Percentiles rank a stretch among this genome's conserved stretches.
Evolutionary conservation across 2,113 vertebrate genomes (phyloP).

Genomic region (Ptychochromis oligacanthus): DNA sequence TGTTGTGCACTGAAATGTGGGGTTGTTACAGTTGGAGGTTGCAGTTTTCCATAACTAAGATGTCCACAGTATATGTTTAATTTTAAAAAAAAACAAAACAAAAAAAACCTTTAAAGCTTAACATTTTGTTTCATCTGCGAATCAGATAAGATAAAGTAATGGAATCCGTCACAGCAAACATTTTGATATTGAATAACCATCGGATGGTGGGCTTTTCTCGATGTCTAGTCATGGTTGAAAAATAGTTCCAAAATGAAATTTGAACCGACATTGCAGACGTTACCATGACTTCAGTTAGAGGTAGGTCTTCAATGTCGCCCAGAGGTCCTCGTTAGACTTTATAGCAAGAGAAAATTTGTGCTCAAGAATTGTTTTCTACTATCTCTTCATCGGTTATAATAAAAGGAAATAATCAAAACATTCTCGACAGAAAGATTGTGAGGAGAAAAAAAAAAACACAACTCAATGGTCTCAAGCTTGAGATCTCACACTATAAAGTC

Average conservation of each 20-base stretch:
- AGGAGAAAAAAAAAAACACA: not conserved
- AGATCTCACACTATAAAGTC: not conserved
- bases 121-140: too few relatives aligned
- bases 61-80: too few relatives aligned
- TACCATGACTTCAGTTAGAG: not conserved
- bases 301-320: not conserved
- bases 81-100: too few relatives aligned
- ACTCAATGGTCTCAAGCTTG: not conserved
- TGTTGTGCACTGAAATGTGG: too few relatives aligned
- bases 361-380: too few relatives aligned
- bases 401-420: not conserved
- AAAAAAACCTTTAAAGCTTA: too few relatives aligned
- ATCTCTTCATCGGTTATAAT: not conserved
- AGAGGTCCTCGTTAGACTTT: too few relatives aligned
- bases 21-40: too few relatives aligned
- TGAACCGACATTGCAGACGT: not conserved
- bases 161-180: too few relatives aligned
- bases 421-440: not conserved
- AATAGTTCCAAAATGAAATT: not conserved
- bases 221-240: not conserved
- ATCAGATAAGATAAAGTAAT: too few relatives aligned
- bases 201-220: fast-evolving
- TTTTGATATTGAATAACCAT: not conserved
- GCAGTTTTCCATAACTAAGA: too few relatives aligned
- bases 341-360: too few relatives aligned